Conservation (phyloP, 2,888 invertebrate species). For the Melieria picta region DNA sequence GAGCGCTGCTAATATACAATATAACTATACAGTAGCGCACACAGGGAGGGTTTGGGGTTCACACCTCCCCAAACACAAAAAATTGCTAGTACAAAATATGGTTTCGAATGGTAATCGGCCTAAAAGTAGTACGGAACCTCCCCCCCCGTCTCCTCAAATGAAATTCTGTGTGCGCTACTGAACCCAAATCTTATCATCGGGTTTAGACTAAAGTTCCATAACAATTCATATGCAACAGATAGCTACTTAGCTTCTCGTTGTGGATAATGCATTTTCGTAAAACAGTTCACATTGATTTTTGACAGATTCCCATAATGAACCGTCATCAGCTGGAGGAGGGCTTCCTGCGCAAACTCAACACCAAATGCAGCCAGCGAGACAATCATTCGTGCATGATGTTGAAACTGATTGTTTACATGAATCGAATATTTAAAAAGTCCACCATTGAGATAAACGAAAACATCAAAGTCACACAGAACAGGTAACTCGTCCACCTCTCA, state of each 20-base stretch:
- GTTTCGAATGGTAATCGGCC: too few relatives aligned
- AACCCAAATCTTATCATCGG: too few relatives aligned
- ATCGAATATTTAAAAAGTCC: conserved; percentile 81
- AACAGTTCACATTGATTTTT: neutral
- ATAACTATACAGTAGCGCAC: too few relatives aligned
- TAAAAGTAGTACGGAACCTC: too few relatives aligned
- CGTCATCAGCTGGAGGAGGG: conserved; percentile 72
- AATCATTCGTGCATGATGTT: conserved; percentile 85
- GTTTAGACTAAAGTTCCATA: neutral
- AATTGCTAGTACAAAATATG: too few relatives aligned
- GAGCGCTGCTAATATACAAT: too few relatives aligned
- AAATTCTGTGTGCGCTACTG: too few relatives aligned
- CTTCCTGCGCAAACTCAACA: conserved; percentile 78
- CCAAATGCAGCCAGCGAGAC: conserved; percentile 81
- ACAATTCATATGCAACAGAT: neutral
- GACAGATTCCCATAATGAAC: conserved; percentile 66
- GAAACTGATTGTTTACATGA: conserved; percentile 84
- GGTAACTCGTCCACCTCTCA: conserved; percentile 60
- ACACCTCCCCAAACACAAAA: too few relatives aligned
- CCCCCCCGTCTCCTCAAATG: too few relatives aligned
- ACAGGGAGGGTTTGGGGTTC: too few relatives aligned
- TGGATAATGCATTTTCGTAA: conserved; percentile 8
- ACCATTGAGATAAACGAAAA: conserved; percentile 81
- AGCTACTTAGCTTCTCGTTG: neutral
- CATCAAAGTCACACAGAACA: conserved; percentile 79